Evolutionary conservation across 2,797 vertebrate genomes (phyloP), one percentile per base, ranked within the genome.

Genomic region (Gadopsis marmoratus): DNA sequence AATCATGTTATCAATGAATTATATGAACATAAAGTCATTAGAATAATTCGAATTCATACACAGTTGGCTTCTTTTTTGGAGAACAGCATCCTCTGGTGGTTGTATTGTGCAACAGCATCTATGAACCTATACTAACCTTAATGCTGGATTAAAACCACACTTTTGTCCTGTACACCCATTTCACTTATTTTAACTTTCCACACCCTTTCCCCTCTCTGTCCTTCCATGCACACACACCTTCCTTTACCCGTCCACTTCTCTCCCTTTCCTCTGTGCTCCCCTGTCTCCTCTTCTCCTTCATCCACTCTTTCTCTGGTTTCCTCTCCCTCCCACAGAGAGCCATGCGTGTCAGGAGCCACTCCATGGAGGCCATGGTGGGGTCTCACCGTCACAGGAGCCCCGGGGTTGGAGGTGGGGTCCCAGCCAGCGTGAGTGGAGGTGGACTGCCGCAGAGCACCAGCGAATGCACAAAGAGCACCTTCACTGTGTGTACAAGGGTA

Each of bases 321-420:
- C 8, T 39, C 31, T 69, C 12, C 7, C 3, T n/a, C 69, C 19
- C 59, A 47, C 90, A 99, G 98, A 97, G 98, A 92, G 98, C 97
- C 76, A 99, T 99, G 95, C 96, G 97, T 0, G 97, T 99, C 48
- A 96, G 98, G 76, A 99, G 98, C 88, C 97, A 99, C 91, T 99
- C 98, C 84, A 98, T 99, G 97, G 98, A 99, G 94, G 98, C 97
- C 2, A 96, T 99, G 97, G 98, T 97, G 90, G 96, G 97, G 63
- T 96, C 97, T 66, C 97, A 99, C 74, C 97, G 96, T 84, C 97
- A 97, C 91, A 95, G 97, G 39, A 96, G 96, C 0, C 75, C 96
- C 0, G 92, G 95, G 0, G 95, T 95, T 4, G 71, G 94, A 0
- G 92, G 94, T 0, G 96, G 96, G 5, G 96, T 99, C 65, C 97